Evolutionary conservation across 2,113 vertebrate genomes (phyloP).

Genomic region (Octodon degus): DNA sequence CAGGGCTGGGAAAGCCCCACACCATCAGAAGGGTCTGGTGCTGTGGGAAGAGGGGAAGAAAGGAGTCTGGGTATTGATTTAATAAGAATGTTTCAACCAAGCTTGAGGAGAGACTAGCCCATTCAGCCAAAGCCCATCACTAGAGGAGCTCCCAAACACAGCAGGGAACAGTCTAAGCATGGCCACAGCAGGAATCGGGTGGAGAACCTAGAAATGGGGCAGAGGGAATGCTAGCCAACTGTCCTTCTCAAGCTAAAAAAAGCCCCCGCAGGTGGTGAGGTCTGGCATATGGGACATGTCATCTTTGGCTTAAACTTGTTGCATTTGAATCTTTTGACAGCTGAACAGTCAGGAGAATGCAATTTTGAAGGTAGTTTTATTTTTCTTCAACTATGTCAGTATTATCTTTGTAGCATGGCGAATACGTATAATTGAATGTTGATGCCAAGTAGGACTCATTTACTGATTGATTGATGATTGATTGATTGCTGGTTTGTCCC

Average conservation of each 20-base stretch:
- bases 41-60: not conserved
- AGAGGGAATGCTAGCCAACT: not conserved
- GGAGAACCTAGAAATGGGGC: not conserved
- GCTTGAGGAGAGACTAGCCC: not conserved
- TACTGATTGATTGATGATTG: no score
- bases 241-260: not conserved
- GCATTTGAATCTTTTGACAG: not conserved
- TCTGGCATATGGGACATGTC: not conserved
- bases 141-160: not conserved
- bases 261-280: not conserved
- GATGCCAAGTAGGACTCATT: not conserved
- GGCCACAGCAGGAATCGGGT: accelerated
- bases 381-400: not conserved
- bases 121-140: not conserved
- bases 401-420: not conserved
- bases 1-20: not conserved
- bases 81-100: not conserved
- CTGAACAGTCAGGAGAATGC: not conserved
- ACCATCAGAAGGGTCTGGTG: not conserved
- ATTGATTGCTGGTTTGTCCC: no score
- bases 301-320: not conserved
- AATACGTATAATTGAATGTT: not conserved
- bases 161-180: not conserved
- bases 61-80: not conserved
- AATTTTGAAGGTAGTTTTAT: not conserved